Percentiles rank a stretch among this genome's conserved stretches.
phyloP scores from a whole-genome alignment of 2,797 vertebrate species.

The Coreius guichenoti region DNA sequence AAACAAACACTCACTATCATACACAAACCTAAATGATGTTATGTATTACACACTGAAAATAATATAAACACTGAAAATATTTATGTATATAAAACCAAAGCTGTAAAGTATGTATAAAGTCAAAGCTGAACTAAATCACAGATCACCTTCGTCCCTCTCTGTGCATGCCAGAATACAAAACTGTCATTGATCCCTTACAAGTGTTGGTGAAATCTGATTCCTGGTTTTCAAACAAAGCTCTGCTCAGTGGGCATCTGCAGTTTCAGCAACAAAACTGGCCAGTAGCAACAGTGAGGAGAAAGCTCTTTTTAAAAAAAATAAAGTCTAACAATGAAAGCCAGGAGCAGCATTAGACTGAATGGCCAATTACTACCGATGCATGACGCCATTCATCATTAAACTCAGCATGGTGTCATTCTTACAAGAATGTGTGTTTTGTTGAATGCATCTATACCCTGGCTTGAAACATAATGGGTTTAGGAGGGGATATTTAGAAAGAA shows the following conservation, averaged over 20 bases:
- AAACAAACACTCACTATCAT: no score
- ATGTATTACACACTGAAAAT: no score
- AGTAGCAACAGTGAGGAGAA: conserved; percentile 44
- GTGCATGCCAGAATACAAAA: conserved; percentile 29
- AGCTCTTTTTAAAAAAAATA: neutral
- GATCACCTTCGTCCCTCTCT: neutral
- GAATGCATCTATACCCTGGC: conserved; percentile 34
- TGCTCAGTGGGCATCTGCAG: conserved; percentile 39
- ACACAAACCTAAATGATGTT: no score
- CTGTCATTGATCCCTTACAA: conserved; percentile 43
- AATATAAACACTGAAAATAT: neutral
- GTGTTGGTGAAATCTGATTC: conserved; percentile 56
- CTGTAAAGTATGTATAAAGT: neutral
- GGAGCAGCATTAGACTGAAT: conserved; percentile 52
- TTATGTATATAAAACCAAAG: neutral
- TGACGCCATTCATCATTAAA: conserved; percentile 57
- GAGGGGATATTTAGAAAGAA: conserved; percentile 18
- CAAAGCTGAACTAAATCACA: conserved; percentile 3
- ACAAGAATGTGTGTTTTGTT: conserved; percentile 40
- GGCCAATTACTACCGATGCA: conserved; percentile 56
- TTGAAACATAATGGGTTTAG: conserved; percentile 24
- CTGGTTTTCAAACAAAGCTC: conserved; percentile 51
- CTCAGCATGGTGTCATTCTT: conserved; percentile 40
- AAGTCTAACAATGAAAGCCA: conserved; percentile 48
- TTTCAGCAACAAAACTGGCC: conserved; percentile 48